These are phyloP conservation scores for Dinothrombium tinctorium DNA, from an alignment of 1,140 invertebrate species.

Conservation along the genomic window DNA sequence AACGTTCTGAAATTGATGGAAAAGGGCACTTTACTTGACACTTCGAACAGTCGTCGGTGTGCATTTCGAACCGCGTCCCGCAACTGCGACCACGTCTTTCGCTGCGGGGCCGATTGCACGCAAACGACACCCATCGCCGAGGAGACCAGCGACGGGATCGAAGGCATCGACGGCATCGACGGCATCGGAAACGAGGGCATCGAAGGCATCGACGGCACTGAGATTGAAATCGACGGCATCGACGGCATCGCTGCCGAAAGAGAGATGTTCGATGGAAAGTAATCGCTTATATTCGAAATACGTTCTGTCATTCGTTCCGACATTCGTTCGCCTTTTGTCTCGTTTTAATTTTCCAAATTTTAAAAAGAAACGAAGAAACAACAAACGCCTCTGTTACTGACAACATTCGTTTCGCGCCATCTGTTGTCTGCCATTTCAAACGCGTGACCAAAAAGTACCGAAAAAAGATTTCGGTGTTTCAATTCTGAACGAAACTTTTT, in stretches of 20 bases:
- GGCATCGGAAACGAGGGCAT: constrained; percentile 15
- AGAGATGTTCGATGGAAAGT: neutral
- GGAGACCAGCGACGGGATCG: constrained; percentile 9
- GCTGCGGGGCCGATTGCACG: neutral
- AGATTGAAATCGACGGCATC: neutral
- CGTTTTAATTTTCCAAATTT: too few species aligned
- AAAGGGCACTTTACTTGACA: constrained; percentile 31
- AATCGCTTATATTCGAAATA: too few species aligned
- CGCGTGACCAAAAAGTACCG: too few species aligned
- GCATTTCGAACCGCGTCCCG: constrained; percentile 2
- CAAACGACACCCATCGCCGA: constrained; percentile 2
- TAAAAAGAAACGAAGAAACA: too few species aligned
- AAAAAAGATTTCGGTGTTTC: too few species aligned
- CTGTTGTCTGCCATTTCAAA: too few species aligned
- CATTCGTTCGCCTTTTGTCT: too few species aligned
- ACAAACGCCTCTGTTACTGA: too few species aligned
- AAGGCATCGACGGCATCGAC: constrained; percentile 17
- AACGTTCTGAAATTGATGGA: constrained; percentile 42
- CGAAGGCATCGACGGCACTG: constrained; percentile 1
- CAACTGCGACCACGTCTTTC: constrained; percentile 10
- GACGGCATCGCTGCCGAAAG: constrained; percentile 7
- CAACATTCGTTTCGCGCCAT: too few species aligned
- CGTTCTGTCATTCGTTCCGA: too few species aligned
- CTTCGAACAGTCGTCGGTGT: constrained; percentile 2
- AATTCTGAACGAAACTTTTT: too few species aligned